These are phyloP conservation scores for Diaperis boleti DNA, from an alignment of 2,888 invertebrate genomes.

Conservation along the genomic window DNA sequence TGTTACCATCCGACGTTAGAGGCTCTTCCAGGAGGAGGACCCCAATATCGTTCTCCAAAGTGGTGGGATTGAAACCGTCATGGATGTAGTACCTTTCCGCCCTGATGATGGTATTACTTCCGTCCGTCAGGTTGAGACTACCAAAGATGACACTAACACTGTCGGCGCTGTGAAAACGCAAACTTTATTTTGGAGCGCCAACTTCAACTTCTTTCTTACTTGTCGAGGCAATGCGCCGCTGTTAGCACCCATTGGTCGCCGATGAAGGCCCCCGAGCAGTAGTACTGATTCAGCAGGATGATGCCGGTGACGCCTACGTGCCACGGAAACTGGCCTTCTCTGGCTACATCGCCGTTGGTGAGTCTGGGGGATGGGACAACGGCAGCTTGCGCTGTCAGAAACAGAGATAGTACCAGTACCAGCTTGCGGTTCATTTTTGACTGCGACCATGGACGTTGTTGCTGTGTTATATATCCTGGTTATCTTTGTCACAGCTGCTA, in stretches of 20 bases:
- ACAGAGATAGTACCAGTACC: no score
- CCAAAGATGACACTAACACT: neutral
- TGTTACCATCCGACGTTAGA: constrained; percentile 8
- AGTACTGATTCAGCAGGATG: neutral
- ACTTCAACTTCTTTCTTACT: no score
- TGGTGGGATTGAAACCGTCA: neutral
- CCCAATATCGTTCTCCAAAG: constrained; percentile 17
- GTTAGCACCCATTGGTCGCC: constrained; percentile 29
- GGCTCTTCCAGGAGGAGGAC: neutral
- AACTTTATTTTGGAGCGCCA: neutral
- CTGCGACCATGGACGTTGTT: no score
- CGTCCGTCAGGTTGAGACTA: neutral
- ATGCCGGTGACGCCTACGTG: constrained; percentile 14
- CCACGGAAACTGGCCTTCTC: constrained; percentile 25
- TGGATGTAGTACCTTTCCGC: neutral
- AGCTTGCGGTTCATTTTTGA: no score
- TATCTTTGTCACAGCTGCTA: no score
- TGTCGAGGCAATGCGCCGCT: constrained; percentile 18
- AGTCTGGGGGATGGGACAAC: no score
- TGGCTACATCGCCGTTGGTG: constrained; percentile 16
- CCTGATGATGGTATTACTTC: neutral
- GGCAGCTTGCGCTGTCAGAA: no score
- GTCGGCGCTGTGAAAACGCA: neutral
- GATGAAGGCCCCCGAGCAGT: constrained; percentile 24
- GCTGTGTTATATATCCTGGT: no score